Base-by-base conservation (phyloP, 2,113 vertebrate species). In the Oxygymnocypris stewartii region DNA sequence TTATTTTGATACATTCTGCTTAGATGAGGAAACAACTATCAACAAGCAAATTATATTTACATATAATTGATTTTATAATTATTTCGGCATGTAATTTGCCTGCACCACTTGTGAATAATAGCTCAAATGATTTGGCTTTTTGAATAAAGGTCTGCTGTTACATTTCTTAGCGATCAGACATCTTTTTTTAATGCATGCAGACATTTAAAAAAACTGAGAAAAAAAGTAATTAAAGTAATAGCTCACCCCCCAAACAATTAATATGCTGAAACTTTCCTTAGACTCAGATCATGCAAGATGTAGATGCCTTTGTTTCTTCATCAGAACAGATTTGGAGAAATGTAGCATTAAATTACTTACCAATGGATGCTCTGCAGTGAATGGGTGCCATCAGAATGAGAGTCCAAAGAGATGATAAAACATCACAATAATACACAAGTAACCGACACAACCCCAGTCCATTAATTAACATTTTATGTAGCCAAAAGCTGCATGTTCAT, bases 1-100 rank as follows among this genome's bases (percentile, higher is more conserved):
- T 78, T 57, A 78, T 57, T 78, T 78, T 54, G 76, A 78, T 31
- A 57, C 54, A 51, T 57, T 78, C 49, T 78, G 49, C 49, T 54
- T 13, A 76, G 73, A 76, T 47, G 73, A 76, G 49, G 5, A 35
- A 54, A 57, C 25, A 23, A 54, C 47, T 12, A 35, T 78, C 74
- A 76, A 49, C 74, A 25, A 76, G 16, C 74, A 28, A 49, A 49
- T 76, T 49, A 76, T 76, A 76, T 78, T 54, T 54, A 78, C 18
- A 35, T 51, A 20, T 35, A 35, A 35, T 78, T 57, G 54, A n/a
- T 14, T 20, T 51, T 57, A 31, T 23, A 51, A 78, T 57, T 57
- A 78, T 42, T 49, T 25, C 23, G n/a, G 74, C n/a, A 49, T 76
- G 73, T 28, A 76, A 25, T 76, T 76, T 8, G 40, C 23, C 5